Base-by-base conservation (phyloP, 2,797 vertebrate species). In the Pyrrhura leucotis region DNA sequence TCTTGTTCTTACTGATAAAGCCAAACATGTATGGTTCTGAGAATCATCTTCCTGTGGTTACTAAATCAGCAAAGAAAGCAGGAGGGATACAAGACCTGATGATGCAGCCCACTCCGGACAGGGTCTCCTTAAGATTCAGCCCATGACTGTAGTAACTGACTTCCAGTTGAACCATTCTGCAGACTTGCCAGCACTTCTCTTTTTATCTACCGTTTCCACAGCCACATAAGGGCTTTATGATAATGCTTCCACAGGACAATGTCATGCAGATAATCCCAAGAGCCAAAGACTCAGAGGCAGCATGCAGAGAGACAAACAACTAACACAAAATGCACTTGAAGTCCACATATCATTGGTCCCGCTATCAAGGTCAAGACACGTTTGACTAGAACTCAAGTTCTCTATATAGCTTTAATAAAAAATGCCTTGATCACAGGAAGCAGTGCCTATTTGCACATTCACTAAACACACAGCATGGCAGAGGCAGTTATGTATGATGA, bases 291-390 rank as follows among this genome's bases (percentile, higher is more conserved):
- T 37, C 8, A 35, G 21, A 67, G 10, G 48, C 12, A 79, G 18
- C 7, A 51, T 1, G 15, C 50, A 88, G 33, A 88, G 14, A 58
- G 31, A 77, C 14, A 78, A 21, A 66, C 26, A 79, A 37, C 22
- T 61, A 48, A 68, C 21, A 58, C 39, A 71, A 68, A 75, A 67
- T 11, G 5, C 28, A 39, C 39, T 22, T 31, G 11, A 62, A 73
- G 26, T 71, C 47, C 28, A 20, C 25, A 2, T 9, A 54, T 12
- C 3, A 1, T n/a, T n/a, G 17, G 25, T 35, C 56, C 40, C 2
- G 2, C 5, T n/a, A 86, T 11, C 4, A 8, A 51, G 31, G 35
- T 45, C 6, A 67, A 77, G 47, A 59, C 9, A 23, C 0, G 0
- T 47, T 42, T n/a, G n/a, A 7, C 31, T 25, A 47, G 35, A 84